phyloP scores from a whole-genome alignment of 2,113 vertebrate species.

The Willisornis vidua region DNA sequence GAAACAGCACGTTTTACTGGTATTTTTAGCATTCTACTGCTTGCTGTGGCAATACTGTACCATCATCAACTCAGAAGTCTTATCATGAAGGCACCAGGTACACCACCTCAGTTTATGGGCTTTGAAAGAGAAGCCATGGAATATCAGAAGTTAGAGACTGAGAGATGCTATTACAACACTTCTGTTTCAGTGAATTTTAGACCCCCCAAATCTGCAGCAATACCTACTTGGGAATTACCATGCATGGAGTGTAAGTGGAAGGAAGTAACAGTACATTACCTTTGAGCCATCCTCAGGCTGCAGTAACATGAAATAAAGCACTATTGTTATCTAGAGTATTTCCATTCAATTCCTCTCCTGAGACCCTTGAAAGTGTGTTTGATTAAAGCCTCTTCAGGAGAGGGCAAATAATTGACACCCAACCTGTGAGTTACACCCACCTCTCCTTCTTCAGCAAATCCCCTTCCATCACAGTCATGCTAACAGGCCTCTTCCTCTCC shows the following conservation, averaged over 20 bases:
- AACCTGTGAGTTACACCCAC: conserved; percentile 55
- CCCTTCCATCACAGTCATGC: conserved; percentile 88
- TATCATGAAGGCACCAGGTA: conserved; percentile 25
- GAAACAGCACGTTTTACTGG: background rate
- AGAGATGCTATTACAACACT: background rate
- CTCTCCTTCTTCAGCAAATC: conserved; percentile 89
- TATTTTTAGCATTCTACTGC: background rate
- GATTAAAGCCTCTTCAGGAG: background rate
- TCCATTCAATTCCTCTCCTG: background rate
- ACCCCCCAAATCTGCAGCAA: background rate
- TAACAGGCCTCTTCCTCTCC: conserved; percentile 92
- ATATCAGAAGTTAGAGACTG: conserved; percentile 41
- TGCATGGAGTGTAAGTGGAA: background rate
- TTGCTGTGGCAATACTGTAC: background rate
- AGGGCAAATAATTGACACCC: background rate
- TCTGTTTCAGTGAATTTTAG: background rate
- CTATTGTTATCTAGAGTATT: background rate
- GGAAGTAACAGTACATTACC: conserved; percentile 29
- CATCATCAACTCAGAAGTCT: conserved; percentile 37
- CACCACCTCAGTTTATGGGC: conserved; percentile 60
- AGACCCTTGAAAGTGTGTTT: background rate
- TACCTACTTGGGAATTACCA: background rate
- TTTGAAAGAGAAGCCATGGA: conserved; percentile 63
- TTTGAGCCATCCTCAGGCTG: conserved; percentile 64
- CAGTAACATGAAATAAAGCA: conserved; percentile 48